Conservation (phyloP, 2,888 invertebrate genomes). For the Acrobasis suavella region DNA sequence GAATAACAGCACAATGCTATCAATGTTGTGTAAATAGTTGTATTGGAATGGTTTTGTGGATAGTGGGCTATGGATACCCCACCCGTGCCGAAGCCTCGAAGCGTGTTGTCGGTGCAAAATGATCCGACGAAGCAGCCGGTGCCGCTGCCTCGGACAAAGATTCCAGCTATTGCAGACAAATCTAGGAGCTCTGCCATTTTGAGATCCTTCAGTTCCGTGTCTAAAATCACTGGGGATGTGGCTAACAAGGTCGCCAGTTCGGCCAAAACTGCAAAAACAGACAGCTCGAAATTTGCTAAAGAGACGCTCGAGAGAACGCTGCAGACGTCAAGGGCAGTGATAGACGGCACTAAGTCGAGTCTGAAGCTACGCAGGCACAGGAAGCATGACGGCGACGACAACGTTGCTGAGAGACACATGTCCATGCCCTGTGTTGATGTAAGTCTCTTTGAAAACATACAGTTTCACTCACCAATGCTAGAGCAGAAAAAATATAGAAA, state of each 20-base stretch:
- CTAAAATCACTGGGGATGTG: slow-evolving; percentile 81
- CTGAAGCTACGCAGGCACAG: slow-evolving; percentile 66
- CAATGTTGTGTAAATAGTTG: slow-evolving; percentile 39
- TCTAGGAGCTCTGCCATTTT: slow-evolving; percentile 70
- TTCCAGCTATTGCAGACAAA: slow-evolving; percentile 53
- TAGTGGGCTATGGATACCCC: slow-evolving; percentile 62
- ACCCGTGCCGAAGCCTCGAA: slow-evolving; percentile 72
- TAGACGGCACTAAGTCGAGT: slow-evolving; percentile 84
- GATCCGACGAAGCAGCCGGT: slow-evolving; percentile 71
- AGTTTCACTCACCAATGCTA: slow-evolving; percentile 84
- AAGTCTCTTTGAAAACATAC: slow-evolving; percentile 84
- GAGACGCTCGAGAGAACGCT: slow-evolving; percentile 74
- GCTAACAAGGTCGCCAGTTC: slow-evolving; percentile 74
- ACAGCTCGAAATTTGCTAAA: slow-evolving; percentile 70
- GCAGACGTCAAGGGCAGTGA: slow-evolving; percentile 75
- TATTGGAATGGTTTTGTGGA: slow-evolving; percentile 35
- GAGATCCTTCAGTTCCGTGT: slow-evolving; percentile 77
- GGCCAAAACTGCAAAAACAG: slow-evolving; percentile 66
- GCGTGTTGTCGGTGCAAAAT: slow-evolving; percentile 46
- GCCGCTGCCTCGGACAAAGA: slow-evolving; percentile 77
- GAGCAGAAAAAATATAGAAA: slow-evolving; percentile 63
- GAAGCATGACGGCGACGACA: slow-evolving; percentile 50
- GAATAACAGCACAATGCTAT: slow-evolving; percentile 47
- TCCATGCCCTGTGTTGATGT: slow-evolving; percentile 82
- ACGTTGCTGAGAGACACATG: slow-evolving; percentile 67